phyloP scores from a whole-genome alignment of 1,140 invertebrate genomes.

The Heliothis subflexa region DNA sequence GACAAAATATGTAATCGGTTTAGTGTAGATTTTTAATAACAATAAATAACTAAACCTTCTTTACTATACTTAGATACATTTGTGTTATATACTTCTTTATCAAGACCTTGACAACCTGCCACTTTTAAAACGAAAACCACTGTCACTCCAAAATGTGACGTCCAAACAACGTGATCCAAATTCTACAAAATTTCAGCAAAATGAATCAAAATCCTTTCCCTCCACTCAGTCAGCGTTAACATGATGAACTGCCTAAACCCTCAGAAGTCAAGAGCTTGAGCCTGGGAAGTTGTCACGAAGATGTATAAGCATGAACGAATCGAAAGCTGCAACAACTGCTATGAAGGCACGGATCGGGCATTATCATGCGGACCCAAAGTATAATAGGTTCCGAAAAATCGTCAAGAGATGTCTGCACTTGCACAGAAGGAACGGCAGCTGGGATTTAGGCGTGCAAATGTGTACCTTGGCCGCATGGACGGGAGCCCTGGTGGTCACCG shows the following conservation, averaged over 20 bases:
- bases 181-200: background rate
- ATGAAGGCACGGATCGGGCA: background rate
- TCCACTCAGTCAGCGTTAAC: background rate
- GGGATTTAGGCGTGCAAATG: background rate
- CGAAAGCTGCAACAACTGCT: background rate
- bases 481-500: slow-evolving; percentile 56
- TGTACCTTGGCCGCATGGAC: slow-evolving; percentile 52
- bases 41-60: background rate
- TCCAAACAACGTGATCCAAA: background rate
- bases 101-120: background rate
- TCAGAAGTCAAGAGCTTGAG: background rate
- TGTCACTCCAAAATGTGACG: slow-evolving; percentile 9
- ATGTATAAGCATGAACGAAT: background rate
- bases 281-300: background rate
- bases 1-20: no score
- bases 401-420: background rate
- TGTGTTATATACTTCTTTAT: background rate
- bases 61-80: background rate
- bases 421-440: background rate
- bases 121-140: slow-evolving; percentile 10
- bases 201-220: background rate
- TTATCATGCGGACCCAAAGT: background rate
- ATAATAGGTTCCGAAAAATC: background rate
- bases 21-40: no score
- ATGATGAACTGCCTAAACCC: no score